Evolutionary conservation across 2,888 invertebrate genomes (phyloP).

Genomic region (Marronus borbonicus): DNA sequence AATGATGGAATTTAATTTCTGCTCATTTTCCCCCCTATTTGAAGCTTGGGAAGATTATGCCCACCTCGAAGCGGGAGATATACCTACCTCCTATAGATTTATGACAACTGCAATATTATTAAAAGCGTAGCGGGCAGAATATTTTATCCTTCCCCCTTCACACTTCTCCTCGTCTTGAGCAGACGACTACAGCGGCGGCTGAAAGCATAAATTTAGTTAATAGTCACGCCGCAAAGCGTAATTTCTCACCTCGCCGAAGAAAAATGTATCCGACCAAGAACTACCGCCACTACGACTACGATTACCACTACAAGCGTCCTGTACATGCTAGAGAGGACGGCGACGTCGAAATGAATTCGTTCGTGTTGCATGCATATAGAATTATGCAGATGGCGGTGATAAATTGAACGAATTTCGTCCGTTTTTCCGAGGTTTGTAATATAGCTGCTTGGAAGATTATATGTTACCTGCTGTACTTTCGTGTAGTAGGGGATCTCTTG

Average conservation of each 20-base stretch:
- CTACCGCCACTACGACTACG: conserved; percentile 2
- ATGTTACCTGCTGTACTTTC: not conserved
- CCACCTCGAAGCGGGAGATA: not conserved
- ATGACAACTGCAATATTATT: conserved; percentile 43
- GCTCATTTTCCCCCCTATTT: not conserved
- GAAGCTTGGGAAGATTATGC: not conserved
- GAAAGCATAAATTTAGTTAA: conserved; percentile 47
- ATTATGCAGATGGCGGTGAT: conserved; percentile 3
- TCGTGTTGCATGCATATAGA: not conserved
- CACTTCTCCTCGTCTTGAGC: not conserved
- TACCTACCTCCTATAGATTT: conserved; percentile 20
- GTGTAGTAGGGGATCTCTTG: too few species aligned
- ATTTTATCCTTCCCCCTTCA: conserved; percentile 25
- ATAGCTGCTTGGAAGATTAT: not conserved
- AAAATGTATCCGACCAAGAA: conserved; percentile 45
- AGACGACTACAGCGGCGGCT: conserved; percentile 4
- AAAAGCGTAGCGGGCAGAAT: conserved; percentile 28
- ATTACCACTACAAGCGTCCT: not conserved
- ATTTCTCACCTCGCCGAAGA: conserved; percentile 43
- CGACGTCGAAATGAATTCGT: conserved; percentile 7
- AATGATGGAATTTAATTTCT: conserved; percentile 15
- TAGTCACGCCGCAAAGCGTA: conserved; percentile 44
- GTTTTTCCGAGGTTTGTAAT: not conserved
- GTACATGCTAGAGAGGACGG: not conserved
- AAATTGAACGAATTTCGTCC: not conserved